Evolutionary conservation across 2,113 vertebrate genomes (phyloP).

Genomic region (Myotis davidii): DNA sequence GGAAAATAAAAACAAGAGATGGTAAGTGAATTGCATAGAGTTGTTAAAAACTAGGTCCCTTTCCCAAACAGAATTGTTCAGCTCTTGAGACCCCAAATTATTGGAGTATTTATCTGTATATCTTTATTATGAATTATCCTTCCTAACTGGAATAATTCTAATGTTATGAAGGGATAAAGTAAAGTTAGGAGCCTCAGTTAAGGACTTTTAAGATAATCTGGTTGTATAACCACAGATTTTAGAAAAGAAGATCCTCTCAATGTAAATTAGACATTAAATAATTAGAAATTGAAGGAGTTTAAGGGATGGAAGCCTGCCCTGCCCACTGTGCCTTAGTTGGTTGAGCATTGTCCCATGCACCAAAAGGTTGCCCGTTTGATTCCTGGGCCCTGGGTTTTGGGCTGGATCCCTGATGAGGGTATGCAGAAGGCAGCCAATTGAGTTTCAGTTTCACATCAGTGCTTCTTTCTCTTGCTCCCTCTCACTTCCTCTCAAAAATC

Average conservation of each 20-base stretch:
- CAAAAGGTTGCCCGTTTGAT: too few species aligned
- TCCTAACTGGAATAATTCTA: neutral
- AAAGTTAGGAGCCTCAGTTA: neutral
- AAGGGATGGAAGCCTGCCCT: neutral
- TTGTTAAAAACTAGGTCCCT: neutral
- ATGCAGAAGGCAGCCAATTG: too few species aligned
- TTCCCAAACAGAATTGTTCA: neutral
- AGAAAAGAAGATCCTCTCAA: neutral
- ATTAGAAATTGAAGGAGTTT: neutral
- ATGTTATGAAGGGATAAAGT: neutral
- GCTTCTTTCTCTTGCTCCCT: too few species aligned
- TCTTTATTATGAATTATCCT: neutral
- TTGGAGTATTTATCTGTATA: neutral
- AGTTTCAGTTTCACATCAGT: too few species aligned
- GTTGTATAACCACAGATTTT: neutral
- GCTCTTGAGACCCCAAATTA: neutral
- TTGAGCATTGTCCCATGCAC: too few species aligned
- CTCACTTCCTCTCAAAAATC: too few species aligned
- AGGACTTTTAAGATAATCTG: constrained; percentile 1
- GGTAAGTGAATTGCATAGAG: neutral
- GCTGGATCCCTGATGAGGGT: too few species aligned
- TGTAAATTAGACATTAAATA: neutral
- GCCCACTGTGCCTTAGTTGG: too few species aligned
- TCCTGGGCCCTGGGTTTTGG: too few species aligned
- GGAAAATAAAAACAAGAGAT: neutral